Evolutionary conservation across 1,140 invertebrate species (phyloP).

Genomic region (Aplysia californica): DNA sequence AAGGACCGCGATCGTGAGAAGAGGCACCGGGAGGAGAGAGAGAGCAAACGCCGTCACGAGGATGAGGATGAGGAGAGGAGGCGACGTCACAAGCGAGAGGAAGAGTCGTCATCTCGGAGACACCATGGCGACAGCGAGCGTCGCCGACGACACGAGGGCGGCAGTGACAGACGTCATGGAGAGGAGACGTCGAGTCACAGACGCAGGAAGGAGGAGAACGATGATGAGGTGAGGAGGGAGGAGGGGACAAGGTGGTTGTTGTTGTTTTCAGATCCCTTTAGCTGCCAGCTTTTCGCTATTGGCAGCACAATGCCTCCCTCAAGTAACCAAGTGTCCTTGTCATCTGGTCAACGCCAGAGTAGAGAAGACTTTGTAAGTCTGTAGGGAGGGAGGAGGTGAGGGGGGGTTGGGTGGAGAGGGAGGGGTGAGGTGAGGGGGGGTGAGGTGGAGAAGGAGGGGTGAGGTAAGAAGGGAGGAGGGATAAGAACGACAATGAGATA

Average conservation of each 20-base stretch:
- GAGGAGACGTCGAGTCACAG: slow-evolving; percentile 17
- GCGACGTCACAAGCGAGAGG: slow-evolving; percentile 30
- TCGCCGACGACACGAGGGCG: slow-evolving; percentile 6
- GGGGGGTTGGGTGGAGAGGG: no score
- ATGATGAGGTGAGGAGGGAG: slow-evolving; percentile 34
- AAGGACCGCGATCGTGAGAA: not conserved
- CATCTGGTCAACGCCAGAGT: no score
- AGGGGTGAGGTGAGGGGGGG: no score
- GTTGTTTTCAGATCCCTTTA: no score
- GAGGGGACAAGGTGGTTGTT: no score
- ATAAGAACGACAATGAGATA: slow-evolving; percentile 24
- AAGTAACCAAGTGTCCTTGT: no score
- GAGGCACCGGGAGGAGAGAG: slow-evolving; percentile 17
- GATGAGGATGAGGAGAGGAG: slow-evolving; percentile 31
- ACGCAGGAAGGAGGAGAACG: slow-evolving; percentile 19
- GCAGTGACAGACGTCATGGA: slow-evolving; percentile 14
- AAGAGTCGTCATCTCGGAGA: slow-evolving; percentile 24
- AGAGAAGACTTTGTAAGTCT: no score
- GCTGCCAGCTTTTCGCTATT: no score
- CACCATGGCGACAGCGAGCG: not conserved
- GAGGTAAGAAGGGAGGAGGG: not conserved
- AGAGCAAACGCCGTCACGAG: slow-evolving; percentile 10
- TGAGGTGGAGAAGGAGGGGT: no score
- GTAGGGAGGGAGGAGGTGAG: no score
- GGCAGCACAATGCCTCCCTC: no score